Base-by-base conservation (phyloP, 2,797 vertebrate genomes). In the Cyprinodon diabolis region DNA sequence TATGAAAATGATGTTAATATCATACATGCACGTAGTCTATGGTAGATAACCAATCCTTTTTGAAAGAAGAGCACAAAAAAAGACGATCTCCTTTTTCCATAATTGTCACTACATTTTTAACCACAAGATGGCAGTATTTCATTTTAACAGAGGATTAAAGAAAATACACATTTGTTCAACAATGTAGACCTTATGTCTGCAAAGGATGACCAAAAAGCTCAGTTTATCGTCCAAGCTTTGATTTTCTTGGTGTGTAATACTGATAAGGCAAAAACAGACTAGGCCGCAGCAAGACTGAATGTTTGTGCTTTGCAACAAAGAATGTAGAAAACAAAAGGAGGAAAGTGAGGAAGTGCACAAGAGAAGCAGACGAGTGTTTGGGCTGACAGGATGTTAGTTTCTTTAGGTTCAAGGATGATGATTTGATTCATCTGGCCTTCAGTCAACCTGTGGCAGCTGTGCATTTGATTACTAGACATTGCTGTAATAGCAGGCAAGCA, bases 61-160 rank as follows among this genome's bases (percentile, higher is more conserved):
- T 43, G 40, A 43, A 43, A 1, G 40, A 30, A 30, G 30, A 30
- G 30, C 30, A 30, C 30, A 30, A 30, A 30, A 30, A 30, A 30
- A 30, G 25, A 2, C 25, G 1, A 30, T 30, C 25, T 30, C 30
- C 30, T 30, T 30, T 30, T 30, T 1, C 1, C 30, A 1, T 30
- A 30, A 30, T 30, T 30, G 30, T 30, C 30, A 30, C 7, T 30
- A 11, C 21, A 4, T 52, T 9, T 45, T 72, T 54, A 21, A 2
- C 63, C 75, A 68, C 75, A 60, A 45, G 75, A 54, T 68, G 65
- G 65, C 37, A 72, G 55, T 56, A 68, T 48, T 60, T 68, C 19
- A 11, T 43, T 19, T 40, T 19, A 43, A 11, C 60, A 63, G 11
- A 63, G 60, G 40, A 63, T 63, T 63, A 6, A 21, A 63, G 37